phyloP scores from a whole-genome alignment of 2,888 invertebrate genomes.

The Tenthredo scrophulariae region DNA sequence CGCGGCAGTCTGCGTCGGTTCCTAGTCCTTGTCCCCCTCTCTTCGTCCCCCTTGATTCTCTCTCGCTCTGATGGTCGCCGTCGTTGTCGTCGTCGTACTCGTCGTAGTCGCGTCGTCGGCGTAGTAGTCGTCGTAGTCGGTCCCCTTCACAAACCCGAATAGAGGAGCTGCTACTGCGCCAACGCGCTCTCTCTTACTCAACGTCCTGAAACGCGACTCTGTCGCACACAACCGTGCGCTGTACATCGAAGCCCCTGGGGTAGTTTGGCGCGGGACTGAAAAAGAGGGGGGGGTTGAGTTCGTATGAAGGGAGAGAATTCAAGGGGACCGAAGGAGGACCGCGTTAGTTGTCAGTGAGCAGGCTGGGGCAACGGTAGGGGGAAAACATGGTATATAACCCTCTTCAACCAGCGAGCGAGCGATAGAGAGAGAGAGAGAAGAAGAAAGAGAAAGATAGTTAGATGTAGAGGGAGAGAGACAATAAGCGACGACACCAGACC shows the following conservation, averaged over 20 bases:
- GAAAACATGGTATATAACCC: slow-evolving; percentile 27
- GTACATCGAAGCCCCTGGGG: slow-evolving; percentile 56
- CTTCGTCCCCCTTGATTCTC: background rate
- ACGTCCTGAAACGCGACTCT: slow-evolving; percentile 7
- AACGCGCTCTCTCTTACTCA: slow-evolving; percentile 37
- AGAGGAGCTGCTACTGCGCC: slow-evolving; percentile 59
- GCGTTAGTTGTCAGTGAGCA: slow-evolving; percentile 19
- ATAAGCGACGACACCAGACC: slow-evolving; percentile 13
- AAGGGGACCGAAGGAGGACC: slow-evolving; percentile 37
- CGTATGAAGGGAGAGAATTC: background rate
- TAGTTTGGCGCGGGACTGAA: slow-evolving; percentile 48
- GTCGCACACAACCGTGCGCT: slow-evolving; percentile 25
- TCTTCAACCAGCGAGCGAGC: background rate
- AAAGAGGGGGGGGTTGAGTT: slow-evolving; percentile 43
- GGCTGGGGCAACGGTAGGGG: background rate
- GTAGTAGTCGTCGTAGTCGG: slow-evolving; percentile 24
- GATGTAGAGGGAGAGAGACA: background rate
- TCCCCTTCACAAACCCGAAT: slow-evolving; percentile 64
- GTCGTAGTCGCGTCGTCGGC: slow-evolving; percentile 35
- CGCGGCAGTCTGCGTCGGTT: slow-evolving; percentile 32
- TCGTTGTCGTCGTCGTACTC: slow-evolving; percentile 46
- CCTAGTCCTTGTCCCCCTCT: slow-evolving; percentile 30
- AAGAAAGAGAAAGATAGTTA: background rate
- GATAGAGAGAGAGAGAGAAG: background rate
- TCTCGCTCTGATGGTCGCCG: slow-evolving; percentile 1